These are phyloP conservation scores for Diploptera punctata DNA, from an alignment of 2,888 invertebrate genomes.

Conservation along the genomic window DNA sequence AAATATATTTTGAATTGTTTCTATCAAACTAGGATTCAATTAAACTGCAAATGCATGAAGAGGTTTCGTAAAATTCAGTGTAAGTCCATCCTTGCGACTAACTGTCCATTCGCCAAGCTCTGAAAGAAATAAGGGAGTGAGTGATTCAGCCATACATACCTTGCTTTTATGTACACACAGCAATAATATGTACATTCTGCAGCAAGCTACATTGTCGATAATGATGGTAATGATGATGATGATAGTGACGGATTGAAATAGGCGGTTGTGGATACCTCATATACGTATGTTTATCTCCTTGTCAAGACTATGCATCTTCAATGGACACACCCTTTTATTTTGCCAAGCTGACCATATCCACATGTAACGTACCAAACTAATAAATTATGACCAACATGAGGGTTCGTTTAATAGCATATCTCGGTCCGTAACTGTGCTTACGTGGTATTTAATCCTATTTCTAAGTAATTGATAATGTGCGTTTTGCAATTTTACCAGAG, in stretches of 20 bases:
- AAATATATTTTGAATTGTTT: too few species aligned
- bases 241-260: constrained; percentile 37
- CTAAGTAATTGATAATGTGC: too few species aligned
- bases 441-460: too few species aligned
- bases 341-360: background rate
- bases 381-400: too few species aligned
- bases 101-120: constrained; percentile 29
- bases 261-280: constrained; percentile 6
- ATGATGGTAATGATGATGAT: constrained; percentile 34
- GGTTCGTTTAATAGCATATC: too few species aligned
- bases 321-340: constrained; percentile 25
- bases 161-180: constrained; percentile 4
- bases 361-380: too few species aligned
- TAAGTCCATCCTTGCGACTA: constrained; percentile 19
- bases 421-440: too few species aligned
- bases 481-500: too few species aligned
- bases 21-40: too few species aligned
- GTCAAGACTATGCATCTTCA: constrained; percentile 30
- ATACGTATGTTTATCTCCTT: constrained; percentile 18
- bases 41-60: too few species aligned
- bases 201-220: constrained; percentile 12
- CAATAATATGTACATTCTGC: constrained; percentile 13
- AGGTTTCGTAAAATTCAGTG: too few species aligned
- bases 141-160: background rate
- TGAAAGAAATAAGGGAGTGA: constrained; percentile 26